Evolutionary conservation across 2,113 vertebrate genomes (phyloP), one percentile per base, ranked within the genome.

Genomic region (Cyphomyrus discorhynchus): DNA sequence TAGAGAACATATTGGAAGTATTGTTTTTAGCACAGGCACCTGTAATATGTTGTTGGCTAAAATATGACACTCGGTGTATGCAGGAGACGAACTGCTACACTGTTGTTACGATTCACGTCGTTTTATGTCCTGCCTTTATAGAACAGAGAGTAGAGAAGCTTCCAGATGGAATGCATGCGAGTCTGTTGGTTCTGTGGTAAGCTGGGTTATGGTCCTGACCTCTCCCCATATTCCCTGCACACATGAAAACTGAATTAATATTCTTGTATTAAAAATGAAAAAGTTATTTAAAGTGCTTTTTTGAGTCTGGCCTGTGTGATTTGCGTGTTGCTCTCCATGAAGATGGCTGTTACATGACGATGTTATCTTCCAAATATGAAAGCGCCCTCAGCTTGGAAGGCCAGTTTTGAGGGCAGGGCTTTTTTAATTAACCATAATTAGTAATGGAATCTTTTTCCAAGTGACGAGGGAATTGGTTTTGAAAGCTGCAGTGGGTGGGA

Each of bases 191-290:
- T 84, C 42, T 84, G 42, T 84, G 82, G 0, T 46, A 84, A 47
- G 31, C 31, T 42, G 74, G 74, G 74, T 80, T 42, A 42, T 5
- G 39, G 39, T 47, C 82, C 39, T 47, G 15, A 45, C 82, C 46
- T 31, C 82, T 50, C n/a, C 49, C 31, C 91, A 19, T 90, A 90
- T 91, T 95, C 92, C 93, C 91, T 92, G 92, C 95, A 93, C 92
- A 94, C 93, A 93, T 92, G 92, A 94, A 95, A 95, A 95, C 93
- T 42, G 49, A 66, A 95, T 91, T 66, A 91, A 93, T 96, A 96
- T 96, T 96, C 94, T 96, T 96, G 92, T 96, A 96, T 95, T 95
- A 95, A 96, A 96, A 93, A 90, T 50, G 52, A 89, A 93, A 89
- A 93, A 92, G 86, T 70, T 88, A 86, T 62, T 87, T 46, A 17